Percentiles rank a stretch among this genome's conserved stretches.
These are phyloP conservation scores for Collichthys lucidus DNA, from an alignment of 2,113 vertebrate species.

Conservation along the genomic window DNA sequence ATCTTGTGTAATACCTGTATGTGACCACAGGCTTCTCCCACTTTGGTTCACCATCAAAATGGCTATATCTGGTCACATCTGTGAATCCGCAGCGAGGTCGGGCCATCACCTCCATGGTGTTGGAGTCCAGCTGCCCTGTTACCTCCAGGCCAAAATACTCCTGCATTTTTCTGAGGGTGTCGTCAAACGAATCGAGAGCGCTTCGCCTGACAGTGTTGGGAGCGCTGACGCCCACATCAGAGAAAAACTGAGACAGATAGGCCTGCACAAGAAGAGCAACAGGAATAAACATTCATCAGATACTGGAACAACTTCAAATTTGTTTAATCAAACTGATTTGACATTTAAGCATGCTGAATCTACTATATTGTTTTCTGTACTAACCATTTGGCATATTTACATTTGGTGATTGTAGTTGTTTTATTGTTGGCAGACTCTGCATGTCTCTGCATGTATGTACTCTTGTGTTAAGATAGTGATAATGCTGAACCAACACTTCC, in stretches of 20 bases:
- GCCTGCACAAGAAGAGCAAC: conserved; percentile 34
- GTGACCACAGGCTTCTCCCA: conserved; percentile 86
- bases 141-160: conserved; percentile 83
- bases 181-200: conserved; percentile 54
- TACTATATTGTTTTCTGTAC: background rate
- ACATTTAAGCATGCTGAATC: background rate
- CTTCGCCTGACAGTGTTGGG: conserved; percentile 42
- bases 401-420: background rate
- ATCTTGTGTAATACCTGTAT: conserved; percentile 83
- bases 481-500: background rate
- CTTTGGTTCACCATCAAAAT: conserved; percentile 78
- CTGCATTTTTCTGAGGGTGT: conserved; percentile 85
- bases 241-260: conserved; percentile 62
- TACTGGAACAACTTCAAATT: background rate
- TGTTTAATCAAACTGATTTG: background rate
- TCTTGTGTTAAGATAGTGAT: background rate
- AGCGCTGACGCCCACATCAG: conserved; percentile 56
- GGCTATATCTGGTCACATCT: conserved; percentile 70
- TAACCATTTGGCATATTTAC: background rate
- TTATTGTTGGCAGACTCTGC: background rate
- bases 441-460: too few relatives aligned
- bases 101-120: conserved; percentile 81
- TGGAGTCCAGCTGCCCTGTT: conserved; percentile 80
- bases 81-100: conserved; percentile 86
- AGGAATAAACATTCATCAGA: background rate